Percentiles rank a stretch among this genome's conserved stretches.
These are phyloP conservation scores for Bibio marci DNA, from an alignment of 2,888 invertebrate species.

Conservation along the genomic window DNA sequence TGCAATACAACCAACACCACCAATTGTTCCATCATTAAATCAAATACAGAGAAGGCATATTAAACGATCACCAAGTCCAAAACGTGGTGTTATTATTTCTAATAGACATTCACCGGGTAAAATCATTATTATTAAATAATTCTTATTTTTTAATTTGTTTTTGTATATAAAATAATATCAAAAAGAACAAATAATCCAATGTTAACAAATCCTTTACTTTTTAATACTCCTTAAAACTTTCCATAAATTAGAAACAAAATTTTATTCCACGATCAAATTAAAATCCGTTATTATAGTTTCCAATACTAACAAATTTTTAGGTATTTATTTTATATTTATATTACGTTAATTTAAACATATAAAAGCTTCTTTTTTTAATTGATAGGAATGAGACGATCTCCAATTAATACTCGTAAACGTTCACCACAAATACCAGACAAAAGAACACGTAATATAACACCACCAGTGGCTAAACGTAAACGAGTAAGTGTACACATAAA, in stretches of 20 bases:
- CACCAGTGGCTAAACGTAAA: slow-evolving; percentile 3
- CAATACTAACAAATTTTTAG: too few species aligned
- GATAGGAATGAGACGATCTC: slow-evolving; percentile 3
- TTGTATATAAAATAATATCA: too few species aligned
- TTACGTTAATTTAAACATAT: too few species aligned
- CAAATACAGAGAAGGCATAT: background rate
- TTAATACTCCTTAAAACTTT: too few species aligned
- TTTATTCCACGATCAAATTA: too few species aligned
- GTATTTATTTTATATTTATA: too few species aligned
- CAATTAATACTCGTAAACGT: slow-evolving; percentile 5
- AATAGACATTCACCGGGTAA: slow-evolving; percentile 22
- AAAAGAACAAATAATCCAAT: too few species aligned
- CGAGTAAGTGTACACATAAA: slow-evolving; percentile 2
- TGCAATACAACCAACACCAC: slow-evolving; percentile 17
- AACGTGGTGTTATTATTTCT: slow-evolving; percentile 9
- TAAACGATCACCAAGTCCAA: slow-evolving; percentile 16
- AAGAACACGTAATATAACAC: slow-evolving; percentile 12
- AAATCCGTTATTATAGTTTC: too few species aligned
- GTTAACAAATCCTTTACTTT: too few species aligned
- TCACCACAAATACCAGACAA: slow-evolving; percentile 21
- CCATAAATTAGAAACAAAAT: too few species aligned
- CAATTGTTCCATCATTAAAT: slow-evolving; percentile 1
- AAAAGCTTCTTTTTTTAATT: too few species aligned
- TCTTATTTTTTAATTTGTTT: background rate
- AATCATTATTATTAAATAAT: slow-evolving; percentile 6